Percentiles rank a stretch among this genome's conserved stretches.
Conservation (phyloP, 2,113 vertebrate species). For the Sylvilagus bachmani region DNA sequence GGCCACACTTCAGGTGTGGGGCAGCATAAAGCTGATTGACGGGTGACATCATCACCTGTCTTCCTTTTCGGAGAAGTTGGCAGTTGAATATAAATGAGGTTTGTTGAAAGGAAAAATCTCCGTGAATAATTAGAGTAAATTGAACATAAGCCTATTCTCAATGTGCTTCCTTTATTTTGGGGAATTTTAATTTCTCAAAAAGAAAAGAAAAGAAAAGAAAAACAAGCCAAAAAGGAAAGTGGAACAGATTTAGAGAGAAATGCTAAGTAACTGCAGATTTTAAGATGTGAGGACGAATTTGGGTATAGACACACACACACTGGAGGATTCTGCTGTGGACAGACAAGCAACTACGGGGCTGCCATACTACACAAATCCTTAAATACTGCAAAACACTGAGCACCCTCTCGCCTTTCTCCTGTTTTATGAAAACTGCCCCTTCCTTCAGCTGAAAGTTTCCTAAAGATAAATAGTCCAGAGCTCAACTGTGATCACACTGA, state of each 20-base stretch:
- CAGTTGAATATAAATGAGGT: slow-evolving; percentile 84
- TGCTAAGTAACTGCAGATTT: slow-evolving; percentile 39
- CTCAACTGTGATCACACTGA: neutral
- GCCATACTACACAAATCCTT: neutral
- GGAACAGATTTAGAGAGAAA: slow-evolving; percentile 14
- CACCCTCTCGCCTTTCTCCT: neutral
- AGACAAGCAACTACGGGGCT: neutral
- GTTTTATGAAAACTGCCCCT: neutral
- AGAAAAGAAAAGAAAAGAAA: slow-evolving; percentile 59
- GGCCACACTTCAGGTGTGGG: slow-evolving; percentile 24
- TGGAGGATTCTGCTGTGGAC: neutral
- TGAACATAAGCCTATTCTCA: slow-evolving; percentile 84
- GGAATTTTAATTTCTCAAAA: slow-evolving; percentile 82
- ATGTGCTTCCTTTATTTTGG: slow-evolving; percentile 82
- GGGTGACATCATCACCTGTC: slow-evolving; percentile 74
- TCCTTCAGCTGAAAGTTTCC: neutral
- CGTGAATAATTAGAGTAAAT: slow-evolving; percentile 86
- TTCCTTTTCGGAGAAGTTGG: slow-evolving; percentile 73
- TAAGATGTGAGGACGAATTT: neutral
- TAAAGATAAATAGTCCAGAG: neutral
- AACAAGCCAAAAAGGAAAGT: no score
- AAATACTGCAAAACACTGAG: neutral
- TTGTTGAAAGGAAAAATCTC: slow-evolving; percentile 87
- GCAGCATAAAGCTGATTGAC: slow-evolving; percentile 73
- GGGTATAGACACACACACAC: neutral